Evolutionary conservation across 1,140 invertebrate genomes (phyloP).

Genomic region (Drosophila subpulchrella): DNA sequence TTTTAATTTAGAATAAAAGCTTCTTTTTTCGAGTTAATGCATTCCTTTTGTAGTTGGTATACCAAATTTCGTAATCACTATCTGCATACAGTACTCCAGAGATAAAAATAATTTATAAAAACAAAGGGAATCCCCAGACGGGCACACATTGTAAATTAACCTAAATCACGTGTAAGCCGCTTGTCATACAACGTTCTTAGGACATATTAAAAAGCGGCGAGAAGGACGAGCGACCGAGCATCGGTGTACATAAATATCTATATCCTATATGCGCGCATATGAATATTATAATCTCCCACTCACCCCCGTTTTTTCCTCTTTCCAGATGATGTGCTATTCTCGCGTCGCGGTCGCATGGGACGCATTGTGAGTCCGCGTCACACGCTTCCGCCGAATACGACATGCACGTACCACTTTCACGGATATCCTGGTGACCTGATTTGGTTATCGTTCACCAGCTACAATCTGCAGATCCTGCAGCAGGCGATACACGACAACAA

Average conservation of each 20-base stretch:
- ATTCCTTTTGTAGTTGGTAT: neutral
- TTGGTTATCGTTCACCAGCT: conserved; percentile 95
- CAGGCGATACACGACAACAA: conserved; percentile 85
- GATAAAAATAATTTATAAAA: conserved; percentile 17
- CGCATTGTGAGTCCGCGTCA: conserved; percentile 91
- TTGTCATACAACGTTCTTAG: conserved; percentile 74
- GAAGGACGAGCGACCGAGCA: conserved; percentile 33
- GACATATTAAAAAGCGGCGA: conserved; percentile 71
- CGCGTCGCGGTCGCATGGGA: conserved; percentile 87
- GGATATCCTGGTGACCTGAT: conserved; percentile 91
- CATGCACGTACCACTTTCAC: conserved; percentile 93
- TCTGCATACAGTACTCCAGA: neutral
- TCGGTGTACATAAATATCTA: conserved; percentile 23
- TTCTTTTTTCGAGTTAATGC: neutral
- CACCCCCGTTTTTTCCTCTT: conserved; percentile 32
- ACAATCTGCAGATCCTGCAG: conserved; percentile 89
- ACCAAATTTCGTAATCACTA: neutral
- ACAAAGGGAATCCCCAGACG: conserved; percentile 9
- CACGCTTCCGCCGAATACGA: conserved; percentile 93
- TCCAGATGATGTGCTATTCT: conserved; percentile 85
- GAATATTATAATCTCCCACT: conserved; percentile 57
- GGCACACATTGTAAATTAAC: conserved; percentile 72
- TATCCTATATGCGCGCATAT: conserved; percentile 13
- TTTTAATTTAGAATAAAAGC: no score
- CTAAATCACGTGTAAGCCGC: conserved; percentile 76